These are phyloP conservation scores for Spicauda simplicius DNA, from an alignment of 2,888 invertebrate genomes.

Conservation along the genomic window DNA sequence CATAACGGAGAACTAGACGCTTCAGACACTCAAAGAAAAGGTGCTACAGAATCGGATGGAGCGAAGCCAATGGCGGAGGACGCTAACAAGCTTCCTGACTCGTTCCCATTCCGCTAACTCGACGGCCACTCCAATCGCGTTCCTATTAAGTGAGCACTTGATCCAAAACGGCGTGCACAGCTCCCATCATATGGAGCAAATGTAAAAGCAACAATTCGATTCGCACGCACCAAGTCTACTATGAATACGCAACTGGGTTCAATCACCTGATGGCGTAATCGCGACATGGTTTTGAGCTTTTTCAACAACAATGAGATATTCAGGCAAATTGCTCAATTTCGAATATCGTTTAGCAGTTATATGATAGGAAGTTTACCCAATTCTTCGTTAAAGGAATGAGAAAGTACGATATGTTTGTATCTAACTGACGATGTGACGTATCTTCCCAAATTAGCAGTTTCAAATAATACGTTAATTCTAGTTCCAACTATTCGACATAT, in stretches of 20 bases:
- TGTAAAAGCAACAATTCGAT: constrained; percentile 57
- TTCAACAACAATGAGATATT: constrained; percentile 46
- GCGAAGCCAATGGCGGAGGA: constrained; percentile 30
- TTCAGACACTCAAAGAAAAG: constrained; percentile 27
- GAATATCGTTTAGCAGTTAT: neutral
- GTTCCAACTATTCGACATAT: no score
- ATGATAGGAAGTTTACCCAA: neutral
- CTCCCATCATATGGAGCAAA: constrained; percentile 29
- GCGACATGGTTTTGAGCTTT: constrained; percentile 49
- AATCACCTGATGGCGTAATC: constrained; percentile 69
- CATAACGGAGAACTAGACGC: constrained; percentile 12
- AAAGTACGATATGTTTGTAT: no score
- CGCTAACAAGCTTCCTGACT: constrained; percentile 35
- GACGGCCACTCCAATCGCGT: constrained; percentile 27
- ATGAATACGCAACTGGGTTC: constrained; percentile 60
- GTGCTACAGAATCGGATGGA: constrained; percentile 32
- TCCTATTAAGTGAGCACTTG: constrained; percentile 31
- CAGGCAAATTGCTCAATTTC: constrained; percentile 6
- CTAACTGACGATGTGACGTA: no score
- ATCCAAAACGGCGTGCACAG: constrained; percentile 9
- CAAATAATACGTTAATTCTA: no score
- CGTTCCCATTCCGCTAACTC: constrained; percentile 33
- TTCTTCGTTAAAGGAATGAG: neutral
- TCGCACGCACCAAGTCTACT: constrained; percentile 57
- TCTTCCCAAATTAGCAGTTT: no score